These are phyloP conservation scores for Peribatodes rhomboidaria DNA, from an alignment of 2,888 invertebrate genomes.

Conservation along the genomic window DNA sequence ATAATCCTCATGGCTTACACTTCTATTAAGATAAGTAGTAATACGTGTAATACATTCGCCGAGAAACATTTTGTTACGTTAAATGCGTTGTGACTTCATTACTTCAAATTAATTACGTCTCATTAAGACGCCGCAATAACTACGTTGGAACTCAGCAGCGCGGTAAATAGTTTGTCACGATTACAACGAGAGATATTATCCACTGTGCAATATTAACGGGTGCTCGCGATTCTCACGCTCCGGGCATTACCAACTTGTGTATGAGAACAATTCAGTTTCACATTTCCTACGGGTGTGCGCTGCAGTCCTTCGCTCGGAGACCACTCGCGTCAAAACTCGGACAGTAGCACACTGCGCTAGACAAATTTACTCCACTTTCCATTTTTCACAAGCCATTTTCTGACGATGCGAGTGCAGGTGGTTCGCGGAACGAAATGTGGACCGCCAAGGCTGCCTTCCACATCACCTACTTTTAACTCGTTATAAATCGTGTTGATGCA, in stretches of 20 bases:
- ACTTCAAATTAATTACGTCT: conserved; percentile 59
- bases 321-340: conserved; percentile 69
- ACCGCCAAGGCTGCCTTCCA: conserved; percentile 66
- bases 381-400: conserved; percentile 82
- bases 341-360: conserved; percentile 77
- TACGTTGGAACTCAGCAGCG: conserved; percentile 62
- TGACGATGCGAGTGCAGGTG: conserved; percentile 72
- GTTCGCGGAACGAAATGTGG: conserved; percentile 75
- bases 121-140: conserved; percentile 61
- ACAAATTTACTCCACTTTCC: conserved; percentile 84
- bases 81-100: conserved; percentile 43
- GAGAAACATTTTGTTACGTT: conserved; percentile 35
- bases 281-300: conserved; percentile 61
- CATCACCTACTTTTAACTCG: conserved; percentile 72
- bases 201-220: conserved; percentile 60
- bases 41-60: conserved; percentile 21
- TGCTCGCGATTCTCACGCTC: conserved; percentile 71
- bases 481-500: conserved; percentile 67
- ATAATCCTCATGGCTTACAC: conserved; percentile 19
- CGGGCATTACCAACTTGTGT: conserved; percentile 50
- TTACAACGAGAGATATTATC: conserved; percentile 70
- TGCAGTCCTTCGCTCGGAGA: conserved; percentile 62
- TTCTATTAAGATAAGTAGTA: conserved; percentile 19
- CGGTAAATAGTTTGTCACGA: conserved; percentile 74
- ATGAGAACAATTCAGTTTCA: conserved; percentile 58